These are phyloP conservation scores for Meandrusa payeni DNA, from an alignment of 2,888 invertebrate genomes.

Conservation along the genomic window DNA sequence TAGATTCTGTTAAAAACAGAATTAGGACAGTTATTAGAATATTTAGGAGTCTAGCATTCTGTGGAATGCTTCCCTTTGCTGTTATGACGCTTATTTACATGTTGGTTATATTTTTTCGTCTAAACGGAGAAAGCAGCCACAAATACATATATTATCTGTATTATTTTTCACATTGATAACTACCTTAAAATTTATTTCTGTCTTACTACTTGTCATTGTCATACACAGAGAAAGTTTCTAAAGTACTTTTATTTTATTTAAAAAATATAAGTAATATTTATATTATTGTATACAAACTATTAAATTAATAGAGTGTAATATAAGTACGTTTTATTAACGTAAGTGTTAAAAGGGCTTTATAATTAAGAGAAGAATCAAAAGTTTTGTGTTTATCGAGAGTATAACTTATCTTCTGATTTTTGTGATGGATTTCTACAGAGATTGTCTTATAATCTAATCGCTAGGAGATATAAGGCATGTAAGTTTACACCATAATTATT, in stretches of 20 bases:
- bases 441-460: slow-evolving; percentile 23
- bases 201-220: slow-evolving; percentile 16
- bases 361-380: slow-evolving; percentile 11
- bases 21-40: too few relatives aligned
- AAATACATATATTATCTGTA: neutral
- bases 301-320: neutral
- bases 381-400: slow-evolving; percentile 25
- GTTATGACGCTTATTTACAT: too few relatives aligned
- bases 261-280: slow-evolving; percentile 13
- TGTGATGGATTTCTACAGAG: slow-evolving; percentile 20
- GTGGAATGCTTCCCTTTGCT: too few relatives aligned
- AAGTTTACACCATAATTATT: slow-evolving; percentile 1
- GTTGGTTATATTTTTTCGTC: too few relatives aligned
- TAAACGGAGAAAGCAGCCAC: too few relatives aligned
- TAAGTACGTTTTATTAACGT: slow-evolving; percentile 6
- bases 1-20: too few relatives aligned
- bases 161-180: neutral
- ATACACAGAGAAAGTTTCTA: slow-evolving; percentile 30
- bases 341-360: neutral
- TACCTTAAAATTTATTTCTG: neutral
- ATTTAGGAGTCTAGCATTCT: too few relatives aligned
- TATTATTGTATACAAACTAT: neutral
- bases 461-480: slow-evolving; percentile 14
- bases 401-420: slow-evolving; percentile 23
- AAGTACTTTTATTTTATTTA: slow-evolving; percentile 24